Evolutionary conservation across 2,797 vertebrate genomes (phyloP).

Genomic region (Prunella strophiata): DNA sequence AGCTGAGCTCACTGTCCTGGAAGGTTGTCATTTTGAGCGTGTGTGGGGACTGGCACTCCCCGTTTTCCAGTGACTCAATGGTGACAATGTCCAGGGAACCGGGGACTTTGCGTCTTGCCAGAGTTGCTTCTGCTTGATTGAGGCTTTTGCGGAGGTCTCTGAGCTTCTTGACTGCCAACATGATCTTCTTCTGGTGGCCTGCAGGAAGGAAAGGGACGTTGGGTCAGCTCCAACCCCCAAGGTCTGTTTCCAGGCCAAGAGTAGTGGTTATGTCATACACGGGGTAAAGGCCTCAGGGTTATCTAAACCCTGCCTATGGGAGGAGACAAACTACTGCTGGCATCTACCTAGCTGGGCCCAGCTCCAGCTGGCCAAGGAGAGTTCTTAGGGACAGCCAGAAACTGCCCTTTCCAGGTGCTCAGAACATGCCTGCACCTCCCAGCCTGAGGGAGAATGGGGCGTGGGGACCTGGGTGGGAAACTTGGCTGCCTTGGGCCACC

Average conservation of each 20-base stretch:
- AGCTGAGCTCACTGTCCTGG: slow-evolving; percentile 92
- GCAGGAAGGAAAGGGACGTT: neutral
- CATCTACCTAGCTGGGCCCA: neutral
- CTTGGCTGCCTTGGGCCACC: neutral
- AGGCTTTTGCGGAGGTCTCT: slow-evolving; percentile 85
- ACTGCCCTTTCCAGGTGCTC: neutral
- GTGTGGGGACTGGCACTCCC: slow-evolving; percentile 75
- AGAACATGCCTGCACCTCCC: neutral
- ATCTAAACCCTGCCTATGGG: neutral
- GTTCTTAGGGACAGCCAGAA: neutral
- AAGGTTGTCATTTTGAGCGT: slow-evolving; percentile 87
- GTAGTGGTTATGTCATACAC: neutral
- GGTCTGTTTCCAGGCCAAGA: neutral
- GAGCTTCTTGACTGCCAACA: slow-evolving; percentile 93
- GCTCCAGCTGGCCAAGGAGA: neutral
- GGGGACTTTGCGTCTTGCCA: slow-evolving; percentile 66
- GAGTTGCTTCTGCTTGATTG: slow-evolving; percentile 72
- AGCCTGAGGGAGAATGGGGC: fast-evolving
- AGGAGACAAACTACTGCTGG: neutral
- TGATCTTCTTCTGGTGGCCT: slow-evolving; percentile 99
- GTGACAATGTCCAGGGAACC: slow-evolving; percentile 81
- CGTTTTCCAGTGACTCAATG: slow-evolving; percentile 80
- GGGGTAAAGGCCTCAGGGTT: neutral
- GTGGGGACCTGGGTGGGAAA: neutral
- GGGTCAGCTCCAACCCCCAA: neutral